Evolutionary conservation across 2,113 vertebrate species (phyloP).

Genomic region (Hystrix cristata): DNA sequence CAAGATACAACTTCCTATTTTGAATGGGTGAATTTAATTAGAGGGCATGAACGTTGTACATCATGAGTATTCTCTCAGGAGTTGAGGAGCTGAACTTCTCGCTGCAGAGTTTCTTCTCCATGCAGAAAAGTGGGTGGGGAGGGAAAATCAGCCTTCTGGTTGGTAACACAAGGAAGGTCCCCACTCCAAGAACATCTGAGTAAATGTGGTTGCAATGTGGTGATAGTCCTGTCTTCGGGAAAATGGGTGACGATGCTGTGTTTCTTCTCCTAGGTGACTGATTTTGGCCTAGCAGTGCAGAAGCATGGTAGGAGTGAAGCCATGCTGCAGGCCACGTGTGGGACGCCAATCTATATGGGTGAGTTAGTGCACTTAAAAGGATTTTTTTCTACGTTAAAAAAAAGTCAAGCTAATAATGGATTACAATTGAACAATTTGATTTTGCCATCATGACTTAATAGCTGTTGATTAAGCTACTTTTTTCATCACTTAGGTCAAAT

Average conservation of each 20-base stretch:
- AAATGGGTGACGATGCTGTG: neutral
- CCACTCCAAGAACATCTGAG: neutral
- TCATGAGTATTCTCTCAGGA: neutral
- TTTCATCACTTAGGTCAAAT: constrained; percentile 16
- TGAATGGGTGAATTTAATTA: constrained; percentile 11
- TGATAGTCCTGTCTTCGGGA: neutral
- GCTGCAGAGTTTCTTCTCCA: constrained; percentile 24
- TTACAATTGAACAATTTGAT: constrained; percentile 24
- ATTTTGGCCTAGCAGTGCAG: constrained; percentile 93
- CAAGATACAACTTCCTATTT: constrained; percentile 30
- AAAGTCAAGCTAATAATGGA: neutral
- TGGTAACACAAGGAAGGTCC: neutral
- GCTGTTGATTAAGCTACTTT: neutral
- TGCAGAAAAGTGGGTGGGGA: accelerated
- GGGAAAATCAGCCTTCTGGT: neutral
- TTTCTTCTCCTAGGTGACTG: constrained; percentile 89
- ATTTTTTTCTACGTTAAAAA: neutral
- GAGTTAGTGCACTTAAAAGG: constrained; percentile 55
- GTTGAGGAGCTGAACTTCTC: constrained; percentile 1
- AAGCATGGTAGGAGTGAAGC: constrained; percentile 90
- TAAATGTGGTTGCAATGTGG: neutral
- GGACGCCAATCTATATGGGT: constrained; percentile 94
- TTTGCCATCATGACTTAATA: constrained; percentile 1
- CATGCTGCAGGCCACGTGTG: constrained; percentile 91
- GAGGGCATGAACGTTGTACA: neutral